Conservation (phyloP, 2,113 vertebrate species). For the Nymphicus hollandicus region DNA sequence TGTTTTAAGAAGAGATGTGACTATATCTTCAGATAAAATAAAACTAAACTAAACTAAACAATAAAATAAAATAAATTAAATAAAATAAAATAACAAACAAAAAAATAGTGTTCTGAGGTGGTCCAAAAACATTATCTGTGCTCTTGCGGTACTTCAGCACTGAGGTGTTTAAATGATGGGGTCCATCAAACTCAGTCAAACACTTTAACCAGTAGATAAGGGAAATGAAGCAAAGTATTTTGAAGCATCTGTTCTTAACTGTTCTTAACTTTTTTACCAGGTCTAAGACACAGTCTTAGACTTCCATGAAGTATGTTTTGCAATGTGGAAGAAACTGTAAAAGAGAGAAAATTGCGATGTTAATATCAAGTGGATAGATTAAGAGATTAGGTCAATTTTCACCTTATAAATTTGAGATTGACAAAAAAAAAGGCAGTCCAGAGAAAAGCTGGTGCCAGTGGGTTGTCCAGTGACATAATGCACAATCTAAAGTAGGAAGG, state of each 20-base stretch:
- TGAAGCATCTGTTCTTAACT: not conserved
- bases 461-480: not conserved
- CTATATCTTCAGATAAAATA: not conserved
- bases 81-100: not conserved
- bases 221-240: not conserved
- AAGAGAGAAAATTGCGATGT: not conserved
- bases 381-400: not conserved
- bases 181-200: not conserved
- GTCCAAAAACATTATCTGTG: not conserved
- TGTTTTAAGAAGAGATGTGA: not conserved
- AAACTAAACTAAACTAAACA: not conserved
- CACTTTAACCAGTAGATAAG: not conserved
- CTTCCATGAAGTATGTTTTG: not conserved
- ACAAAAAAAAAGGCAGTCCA: not conserved
- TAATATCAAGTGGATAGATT: not conserved
- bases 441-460: rapidly evolving
- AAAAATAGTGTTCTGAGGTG: not conserved
- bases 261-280: not conserved
- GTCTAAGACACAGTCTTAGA: not conserved
- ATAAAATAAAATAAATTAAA: not conserved
- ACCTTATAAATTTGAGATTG: not conserved
- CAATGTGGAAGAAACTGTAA: not conserved
- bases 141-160: not conserved
- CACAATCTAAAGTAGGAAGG: not conserved
- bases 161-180: not conserved